phyloP scores from a whole-genome alignment of 2,797 vertebrate genomes.

The Thaleichthys pacificus region DNA sequence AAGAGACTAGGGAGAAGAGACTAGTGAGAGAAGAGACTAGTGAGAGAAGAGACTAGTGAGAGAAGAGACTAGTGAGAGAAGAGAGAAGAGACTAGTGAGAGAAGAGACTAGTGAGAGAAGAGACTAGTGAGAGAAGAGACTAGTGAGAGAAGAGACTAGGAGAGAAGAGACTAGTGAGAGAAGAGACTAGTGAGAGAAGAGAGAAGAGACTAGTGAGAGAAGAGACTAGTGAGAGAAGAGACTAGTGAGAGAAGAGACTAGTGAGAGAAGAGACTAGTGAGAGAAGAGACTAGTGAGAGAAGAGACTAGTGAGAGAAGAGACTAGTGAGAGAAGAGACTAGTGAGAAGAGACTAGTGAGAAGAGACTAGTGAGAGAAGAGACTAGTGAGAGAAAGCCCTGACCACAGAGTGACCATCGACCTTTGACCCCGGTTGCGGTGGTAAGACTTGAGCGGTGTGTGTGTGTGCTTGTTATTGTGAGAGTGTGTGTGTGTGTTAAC shows the following conservation, averaged over 20 bases:
- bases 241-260: no score
- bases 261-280: constrained; percentile 1
- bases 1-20: neutral
- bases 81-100: neutral
- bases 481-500: neutral
- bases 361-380: neutral
- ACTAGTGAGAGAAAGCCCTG: constrained; percentile 17
- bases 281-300: neutral
- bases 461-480: neutral
- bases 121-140: no score
- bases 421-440: no score
- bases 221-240: constrained; percentile 1
- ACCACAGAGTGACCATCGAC: neutral
- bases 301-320: neutral
- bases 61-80: constrained; percentile 9
- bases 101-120: constrained; percentile 12
- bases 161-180: neutral
- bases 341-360: no score
- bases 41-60: neutral
- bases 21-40: neutral
- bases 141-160: neutral
- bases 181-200: no score
- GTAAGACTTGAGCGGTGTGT: neutral
- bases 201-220: neutral
- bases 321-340: neutral